Evolutionary conservation across 2,797 vertebrate genomes (phyloP).

Genomic region (Phoxinus dragarum): DNA sequence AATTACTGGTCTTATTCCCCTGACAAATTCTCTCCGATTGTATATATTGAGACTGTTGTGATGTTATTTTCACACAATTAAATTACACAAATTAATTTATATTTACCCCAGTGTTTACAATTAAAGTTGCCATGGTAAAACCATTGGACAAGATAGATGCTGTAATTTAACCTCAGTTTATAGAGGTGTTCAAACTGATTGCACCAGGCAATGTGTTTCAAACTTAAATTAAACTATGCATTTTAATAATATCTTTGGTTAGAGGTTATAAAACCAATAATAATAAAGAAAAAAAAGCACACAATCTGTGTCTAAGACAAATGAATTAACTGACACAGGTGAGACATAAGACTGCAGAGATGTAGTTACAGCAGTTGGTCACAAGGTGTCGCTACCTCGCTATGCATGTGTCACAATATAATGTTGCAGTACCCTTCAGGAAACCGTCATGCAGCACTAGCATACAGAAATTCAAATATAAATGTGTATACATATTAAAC

Average conservation of each 20-base stretch:
- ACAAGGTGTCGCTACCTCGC: constrained; percentile 67
- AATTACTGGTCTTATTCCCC: constrained; percentile 53
- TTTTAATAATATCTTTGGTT: constrained; percentile 78
- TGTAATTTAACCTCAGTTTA: constrained; percentile 60
- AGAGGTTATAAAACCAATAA: constrained; percentile 58
- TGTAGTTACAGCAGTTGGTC: constrained; percentile 65
- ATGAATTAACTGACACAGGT: constrained; percentile 60
- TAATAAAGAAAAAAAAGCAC: constrained; percentile 38
- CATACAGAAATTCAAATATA: constrained; percentile 51
- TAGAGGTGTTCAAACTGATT: constrained; percentile 67
- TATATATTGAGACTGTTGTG: constrained; percentile 57
- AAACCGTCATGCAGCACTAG: constrained; percentile 67
- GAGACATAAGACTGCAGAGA: constrained; percentile 53
- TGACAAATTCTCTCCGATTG: constrained; percentile 1
- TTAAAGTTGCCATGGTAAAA: constrained; percentile 63
- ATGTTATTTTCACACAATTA: constrained; percentile 26
- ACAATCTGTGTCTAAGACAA: constrained; percentile 22
- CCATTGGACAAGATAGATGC: constrained; percentile 69
- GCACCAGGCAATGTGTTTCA: constrained; percentile 76
- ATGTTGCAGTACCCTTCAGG: constrained; percentile 64
- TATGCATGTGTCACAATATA: constrained; percentile 32
- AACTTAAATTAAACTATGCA: constrained; percentile 58
- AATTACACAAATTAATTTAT: constrained; percentile 47
- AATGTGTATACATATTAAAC: constrained; percentile 37
- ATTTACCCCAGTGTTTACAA: constrained; percentile 75